phyloP scores from a whole-genome alignment of 2,888 invertebrate genomes.

The Spilarctia lutea region DNA sequence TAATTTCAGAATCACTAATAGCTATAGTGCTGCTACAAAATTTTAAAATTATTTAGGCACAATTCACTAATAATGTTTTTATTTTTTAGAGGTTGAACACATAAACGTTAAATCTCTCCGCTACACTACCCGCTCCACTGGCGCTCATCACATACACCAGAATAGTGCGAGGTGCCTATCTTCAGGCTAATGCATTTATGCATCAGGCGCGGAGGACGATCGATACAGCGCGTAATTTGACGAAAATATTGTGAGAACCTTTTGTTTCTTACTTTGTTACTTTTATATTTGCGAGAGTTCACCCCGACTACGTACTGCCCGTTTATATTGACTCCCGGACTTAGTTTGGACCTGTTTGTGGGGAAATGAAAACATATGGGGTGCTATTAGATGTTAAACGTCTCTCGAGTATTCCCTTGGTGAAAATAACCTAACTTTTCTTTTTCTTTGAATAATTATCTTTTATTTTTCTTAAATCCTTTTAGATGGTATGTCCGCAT shows the following conservation, averaged over 20 bases:
- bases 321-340: constrained; percentile 34
- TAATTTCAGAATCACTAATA: no score
- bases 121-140: constrained; percentile 34
- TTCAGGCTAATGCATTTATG: constrained; percentile 86
- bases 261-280: constrained; percentile 61
- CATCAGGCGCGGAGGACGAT: constrained; percentile 76
- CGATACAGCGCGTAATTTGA: constrained; percentile 80
- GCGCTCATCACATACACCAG: constrained; percentile 41
- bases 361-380: constrained; percentile 12
- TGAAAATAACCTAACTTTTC: background rate
- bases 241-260: constrained; percentile 70
- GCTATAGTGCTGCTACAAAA: no score
- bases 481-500: background rate
- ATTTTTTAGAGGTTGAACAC: no score
- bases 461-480: background rate
- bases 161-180: constrained; percentile 79
- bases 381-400: background rate
- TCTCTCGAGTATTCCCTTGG: background rate
- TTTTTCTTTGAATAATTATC: background rate
- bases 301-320: constrained; percentile 17
- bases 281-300: constrained; percentile 56
- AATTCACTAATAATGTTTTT: no score
- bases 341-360: constrained; percentile 23
- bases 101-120: background rate
- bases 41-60: no score